phyloP scores from a whole-genome alignment of 1,140 invertebrate genomes.

The Drosophila rhopaloa region DNA sequence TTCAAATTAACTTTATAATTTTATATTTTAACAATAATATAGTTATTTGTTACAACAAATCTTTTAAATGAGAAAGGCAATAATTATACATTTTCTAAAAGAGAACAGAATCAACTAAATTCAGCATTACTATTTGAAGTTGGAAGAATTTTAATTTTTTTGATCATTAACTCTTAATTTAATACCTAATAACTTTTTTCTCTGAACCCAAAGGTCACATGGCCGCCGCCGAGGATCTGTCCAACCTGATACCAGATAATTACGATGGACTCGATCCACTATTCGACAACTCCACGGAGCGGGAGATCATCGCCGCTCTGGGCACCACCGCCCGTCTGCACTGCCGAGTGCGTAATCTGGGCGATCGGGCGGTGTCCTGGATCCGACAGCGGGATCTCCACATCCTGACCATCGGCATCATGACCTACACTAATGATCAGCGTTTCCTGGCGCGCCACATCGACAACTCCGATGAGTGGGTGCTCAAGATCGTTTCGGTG shows the following conservation, averaged over 20 bases:
- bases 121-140: no score
- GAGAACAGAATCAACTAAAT: no score
- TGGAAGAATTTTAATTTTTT: no score
- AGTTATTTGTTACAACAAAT: no score
- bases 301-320: constrained; percentile 92
- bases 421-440: constrained; percentile 92
- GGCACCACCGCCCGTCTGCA: constrained; percentile 94
- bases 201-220: constrained; percentile 8
- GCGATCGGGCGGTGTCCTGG: constrained; percentile 93
- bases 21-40: no score
- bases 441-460: constrained; percentile 91
- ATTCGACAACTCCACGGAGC: constrained; percentile 94
- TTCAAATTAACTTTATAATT: no score
- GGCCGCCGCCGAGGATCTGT: constrained; percentile 64
- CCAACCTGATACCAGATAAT: constrained; percentile 72
- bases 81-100: no score
- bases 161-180: no score
- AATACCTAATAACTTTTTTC: neutral
- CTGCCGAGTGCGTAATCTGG: constrained; percentile 92
- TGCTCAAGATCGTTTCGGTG: constrained; percentile 91
- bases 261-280: constrained; percentile 88
- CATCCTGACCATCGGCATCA: constrained; percentile 90
- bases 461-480: constrained; percentile 94
- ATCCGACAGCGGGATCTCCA: constrained; percentile 90
- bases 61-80: no score